Base-by-base conservation (phyloP, 2,888 invertebrate species). In the Elegia similella region DNA sequence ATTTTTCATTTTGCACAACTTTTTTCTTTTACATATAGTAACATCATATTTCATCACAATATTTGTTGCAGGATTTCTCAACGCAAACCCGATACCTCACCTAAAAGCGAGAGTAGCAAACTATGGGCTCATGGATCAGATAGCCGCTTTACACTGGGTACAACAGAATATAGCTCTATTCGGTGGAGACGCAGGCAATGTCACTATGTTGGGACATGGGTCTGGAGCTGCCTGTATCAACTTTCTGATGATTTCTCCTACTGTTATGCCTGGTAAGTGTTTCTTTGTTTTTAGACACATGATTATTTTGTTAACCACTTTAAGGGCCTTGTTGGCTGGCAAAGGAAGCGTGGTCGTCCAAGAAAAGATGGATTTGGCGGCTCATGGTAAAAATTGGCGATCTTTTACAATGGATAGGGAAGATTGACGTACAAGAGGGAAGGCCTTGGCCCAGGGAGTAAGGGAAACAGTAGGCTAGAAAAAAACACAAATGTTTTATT, bases 211-310 rank as follows among this genome's bases (percentile, higher is more conserved):
- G 63, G 99, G 99, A 0, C 99, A 99, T 77, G 99, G 99, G 0
- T 97, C 98, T 1, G 99, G 99, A 0, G 99, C 99, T 0, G 98
- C 99, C 0, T 97, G 98, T 78, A 98, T 99, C 67, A 98, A 99
- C 86, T 97, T 99, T 78, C 94, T 99, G 47, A 98, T 99, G 95
- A 96, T 98, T 61, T 98, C 99, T 7, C 98, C 99, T 0, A 97
- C 98, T 52, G 98, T 98, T 64, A 94, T 95, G 79, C 93, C 92
- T 64, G 94, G 94, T 94, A 65, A 74, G 78, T 66, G 8, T 12
- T 34, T 23, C 5, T 32, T 30, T 2, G 23, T 5, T 23, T 23
- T 2, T 23, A 23, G 23, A 23, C 23, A 23, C 2, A 23, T 23
- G n/a, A n/a, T n/a, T n/a, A n/a, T n/a, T n/a, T n/a, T n/a, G n/a